Base-by-base conservation (phyloP, 2,888 invertebrate genomes). In the Notodonta ziczac region DNA sequence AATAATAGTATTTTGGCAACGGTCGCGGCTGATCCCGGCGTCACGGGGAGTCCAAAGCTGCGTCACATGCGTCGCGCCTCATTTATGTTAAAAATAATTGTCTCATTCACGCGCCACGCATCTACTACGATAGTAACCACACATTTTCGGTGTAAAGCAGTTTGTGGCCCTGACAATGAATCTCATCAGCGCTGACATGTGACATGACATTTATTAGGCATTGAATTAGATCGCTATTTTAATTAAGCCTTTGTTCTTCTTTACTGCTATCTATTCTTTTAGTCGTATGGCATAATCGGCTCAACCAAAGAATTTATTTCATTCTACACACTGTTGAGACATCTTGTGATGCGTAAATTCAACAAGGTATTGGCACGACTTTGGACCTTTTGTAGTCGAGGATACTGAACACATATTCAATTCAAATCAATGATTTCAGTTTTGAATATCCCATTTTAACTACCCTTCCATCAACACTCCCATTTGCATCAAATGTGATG, bases 71-170 rank as follows among this genome's bases (percentile, higher is more conserved):
- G 80, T 78, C 75, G 72, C 78, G 79, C 71, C 80, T 85, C 85
- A 84, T 88, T 87, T 86, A 84, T 84, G 80, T 88, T 88, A 89
- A 90, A 93, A 91, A 91, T 92, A 92, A 91, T 91, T 90, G 86
- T 90, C 90, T 88, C 91, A 91, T 92, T 92, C 91, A 87, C 76
- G 76, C 81, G 85, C 84, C 85, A 85, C 81, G 77, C 66, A 82
- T 81, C 81, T 86, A 90, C 91, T 91, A 91, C 84, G 85, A 88
- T 93, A 91, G 93, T 93, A 92, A 88, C 89, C 81, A 88, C 88
- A 82, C 86, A 87, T 83, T 88, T 91, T 90, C 89, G 84, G 90
- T 88, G 75, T 82, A 78, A 87, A 89, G 83, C 87, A 85, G 90
- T 89, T 82, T 78, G 78, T 80, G 86, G 70, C 84, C 88, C 80